phyloP scores from a whole-genome alignment of 1,140 invertebrate genomes.

The Hyles vespertilio region DNA sequence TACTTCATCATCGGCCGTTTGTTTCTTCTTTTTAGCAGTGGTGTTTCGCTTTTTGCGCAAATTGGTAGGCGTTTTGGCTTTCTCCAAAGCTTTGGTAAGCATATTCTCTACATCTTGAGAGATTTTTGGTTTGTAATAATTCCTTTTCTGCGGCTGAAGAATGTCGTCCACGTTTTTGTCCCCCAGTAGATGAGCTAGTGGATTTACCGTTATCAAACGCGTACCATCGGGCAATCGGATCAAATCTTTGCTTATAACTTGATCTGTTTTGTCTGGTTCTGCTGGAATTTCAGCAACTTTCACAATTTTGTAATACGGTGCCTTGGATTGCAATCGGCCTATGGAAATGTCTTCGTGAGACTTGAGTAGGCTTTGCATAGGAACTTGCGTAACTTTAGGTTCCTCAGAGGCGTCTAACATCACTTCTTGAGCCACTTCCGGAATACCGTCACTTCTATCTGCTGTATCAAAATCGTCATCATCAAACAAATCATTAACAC shows the following conservation, averaged over 20 bases:
- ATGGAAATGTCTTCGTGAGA: constrained; percentile 37
- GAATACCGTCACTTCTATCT: constrained; percentile 28
- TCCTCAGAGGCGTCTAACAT: constrained; percentile 39
- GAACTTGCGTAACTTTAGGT: constrained; percentile 8
- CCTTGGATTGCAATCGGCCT: constrained; percentile 43
- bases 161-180: constrained; percentile 32
- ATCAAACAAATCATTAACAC: constrained; percentile 11
- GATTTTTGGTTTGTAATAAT: constrained; percentile 42
- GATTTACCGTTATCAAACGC: constrained; percentile 52
- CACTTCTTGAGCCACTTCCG: constrained; percentile 55
- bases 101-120: constrained; percentile 13
- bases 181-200: constrained; percentile 52
- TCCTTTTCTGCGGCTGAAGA: constrained; percentile 24
- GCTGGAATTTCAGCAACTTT: constrained; percentile 39
- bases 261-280: constrained; percentile 11
- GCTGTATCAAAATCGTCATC: constrained; percentile 20
- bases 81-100: constrained; percentile 22
- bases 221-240: constrained; percentile 46
- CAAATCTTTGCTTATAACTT: constrained; percentile 6
- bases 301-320: constrained; percentile 57
- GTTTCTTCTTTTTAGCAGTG: neutral
- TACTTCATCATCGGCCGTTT: no score
- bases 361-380: constrained; percentile 32
- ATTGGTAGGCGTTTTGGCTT: constrained; percentile 6
- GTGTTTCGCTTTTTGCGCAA: neutral